Evolutionary conservation across 2,797 vertebrate genomes (phyloP).

Genomic region (Pangasius larnaudii): DNA sequence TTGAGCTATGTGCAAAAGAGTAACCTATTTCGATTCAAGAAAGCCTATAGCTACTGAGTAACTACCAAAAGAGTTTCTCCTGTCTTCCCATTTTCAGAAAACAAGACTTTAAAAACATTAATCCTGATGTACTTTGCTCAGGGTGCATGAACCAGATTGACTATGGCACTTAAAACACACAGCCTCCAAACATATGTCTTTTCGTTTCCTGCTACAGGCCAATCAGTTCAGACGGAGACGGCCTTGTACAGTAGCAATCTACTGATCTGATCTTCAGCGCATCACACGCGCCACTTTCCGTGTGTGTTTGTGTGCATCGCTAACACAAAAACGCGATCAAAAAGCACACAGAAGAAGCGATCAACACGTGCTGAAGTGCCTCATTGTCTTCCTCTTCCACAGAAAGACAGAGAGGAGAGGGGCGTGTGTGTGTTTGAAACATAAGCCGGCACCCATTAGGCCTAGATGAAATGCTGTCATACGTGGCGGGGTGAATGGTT

Average conservation of each 20-base stretch:
- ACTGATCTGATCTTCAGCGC: constrained; percentile 75
- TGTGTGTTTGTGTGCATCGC: constrained; percentile 74
- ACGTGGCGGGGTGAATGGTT: constrained; percentile 77
- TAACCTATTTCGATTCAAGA: background rate
- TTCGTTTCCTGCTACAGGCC: constrained; percentile 53
- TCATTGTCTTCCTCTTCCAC: constrained; percentile 40
- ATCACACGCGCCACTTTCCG: constrained; percentile 74
- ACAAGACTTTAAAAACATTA: background rate
- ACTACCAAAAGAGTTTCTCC: background rate
- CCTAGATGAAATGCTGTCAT: constrained; percentile 80
- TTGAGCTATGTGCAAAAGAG: background rate
- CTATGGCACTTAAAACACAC: constrained; percentile 50
- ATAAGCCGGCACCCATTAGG: constrained; percentile 75
- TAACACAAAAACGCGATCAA: constrained; percentile 79
- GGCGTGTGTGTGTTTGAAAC: constrained; percentile 68
- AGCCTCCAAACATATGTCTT: constrained; percentile 38
- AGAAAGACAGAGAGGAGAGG: constrained; percentile 48
- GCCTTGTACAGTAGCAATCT: constrained; percentile 67
- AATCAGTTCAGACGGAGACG: constrained; percentile 56
- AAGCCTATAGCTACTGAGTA: background rate
- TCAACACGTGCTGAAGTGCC: constrained; percentile 67
- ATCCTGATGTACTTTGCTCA: constrained; percentile 31
- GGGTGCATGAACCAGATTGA: constrained; percentile 35
- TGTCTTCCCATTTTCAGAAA: constrained; percentile 4
- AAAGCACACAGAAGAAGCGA: constrained; percentile 67